Evolutionary conservation across 2,113 vertebrate species (phyloP), one percentile per base, ranked within the genome.

Genomic region (Corythaeola cristata): DNA sequence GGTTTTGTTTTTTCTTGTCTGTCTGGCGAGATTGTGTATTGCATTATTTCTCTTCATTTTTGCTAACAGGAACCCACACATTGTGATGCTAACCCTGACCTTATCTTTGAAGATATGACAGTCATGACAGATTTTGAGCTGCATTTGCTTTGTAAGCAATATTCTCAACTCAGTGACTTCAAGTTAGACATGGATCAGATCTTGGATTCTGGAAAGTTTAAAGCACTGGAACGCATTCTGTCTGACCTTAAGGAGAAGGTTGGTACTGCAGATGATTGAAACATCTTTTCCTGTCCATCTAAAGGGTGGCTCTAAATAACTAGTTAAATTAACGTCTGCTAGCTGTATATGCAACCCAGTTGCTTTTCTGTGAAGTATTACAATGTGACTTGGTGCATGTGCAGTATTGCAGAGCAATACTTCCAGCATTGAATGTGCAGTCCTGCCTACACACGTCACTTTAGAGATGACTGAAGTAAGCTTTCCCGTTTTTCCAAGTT

Each of bases 41-140:
- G 26, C 58, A 78, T 94, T 55, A 27, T 82, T 91, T 83, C 16
- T 47, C 47, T 79, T 95, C 6, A 12, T 84, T 91, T 98, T 93
- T 96, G 41, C 93, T 96, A 93, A 88, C 87, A 99, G 99, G 99
- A 99, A 88, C 99, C 99, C 59, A 99, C 99, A 30, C 99, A 99
- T 97, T 95, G 97, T 93, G 99, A 99, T 87, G 99, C 99, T 20
- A 98, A 99, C 39, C 98, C 99, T 56, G 98, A 98, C 89, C 98
- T 99, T 76, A 99, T 99, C 95, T 99, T 99, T 91, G 99, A 99
- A 98, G 99, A 99, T 96, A 99, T 99, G 99, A 98, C 98, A 88
- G 99, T 99, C 81, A 99, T 99, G 99, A 99, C 99, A 67, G 99
- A 99, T 97, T 99, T 99, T 97, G 99, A 99, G 92, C 98, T 99